A percentile compares a stretch with the other conserved stretches of the same genome.
phyloP scores from a whole-genome alignment of 2,113 vertebrate genomes.

The Lanius ludovicianus region DNA sequence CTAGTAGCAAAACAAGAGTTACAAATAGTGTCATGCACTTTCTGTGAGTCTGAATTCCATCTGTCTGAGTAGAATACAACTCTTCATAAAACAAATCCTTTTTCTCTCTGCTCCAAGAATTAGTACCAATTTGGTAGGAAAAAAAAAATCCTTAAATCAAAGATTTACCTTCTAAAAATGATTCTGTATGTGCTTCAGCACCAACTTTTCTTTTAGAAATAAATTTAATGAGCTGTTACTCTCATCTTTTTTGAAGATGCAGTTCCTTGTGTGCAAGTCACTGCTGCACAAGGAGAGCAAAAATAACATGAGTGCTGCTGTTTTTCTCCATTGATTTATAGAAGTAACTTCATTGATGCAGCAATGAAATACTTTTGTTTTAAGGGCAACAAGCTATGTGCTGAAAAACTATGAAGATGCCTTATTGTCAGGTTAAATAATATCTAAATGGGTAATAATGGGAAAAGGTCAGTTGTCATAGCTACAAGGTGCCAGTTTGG shows the following conservation, averaged over 20 bases:
- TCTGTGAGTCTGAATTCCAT: not conserved
- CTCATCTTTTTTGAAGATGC: not conserved
- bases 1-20: not conserved
- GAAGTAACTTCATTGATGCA: not conserved
- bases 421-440: not conserved
- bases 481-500: not conserved
- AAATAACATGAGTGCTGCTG: accelerated
- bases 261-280: not conserved
- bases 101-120: not conserved
- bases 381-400: not conserved
- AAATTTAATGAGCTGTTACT: not conserved
- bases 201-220: not conserved
- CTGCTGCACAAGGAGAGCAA: not conserved
- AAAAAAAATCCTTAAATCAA: not conserved
- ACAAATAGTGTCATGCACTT: not conserved
- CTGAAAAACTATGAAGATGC: not conserved
- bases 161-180: not conserved
- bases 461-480: not conserved
- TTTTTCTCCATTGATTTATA: not conserved
- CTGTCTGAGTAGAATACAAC: not conserved
- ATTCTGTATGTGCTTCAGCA: not conserved
- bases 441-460: not conserved
- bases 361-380: not conserved
- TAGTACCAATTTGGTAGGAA: not conserved
- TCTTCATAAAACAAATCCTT: not conserved